A percentile compares a stretch with the other conserved stretches of the same genome.
Conservation (phyloP, 1,140 invertebrate species). For the Caenorhabditis briggsae region DNA sequence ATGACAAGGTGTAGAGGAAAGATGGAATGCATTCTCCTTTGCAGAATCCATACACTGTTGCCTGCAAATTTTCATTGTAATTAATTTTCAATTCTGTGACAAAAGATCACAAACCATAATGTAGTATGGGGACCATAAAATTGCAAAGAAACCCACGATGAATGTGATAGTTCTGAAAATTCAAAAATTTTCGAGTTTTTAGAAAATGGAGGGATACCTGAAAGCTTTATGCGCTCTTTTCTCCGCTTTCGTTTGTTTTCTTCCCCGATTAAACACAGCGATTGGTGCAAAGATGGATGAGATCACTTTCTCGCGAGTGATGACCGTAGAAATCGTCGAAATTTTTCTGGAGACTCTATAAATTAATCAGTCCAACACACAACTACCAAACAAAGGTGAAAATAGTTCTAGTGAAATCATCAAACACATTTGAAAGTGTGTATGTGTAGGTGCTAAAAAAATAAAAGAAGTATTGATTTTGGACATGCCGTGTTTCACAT, state of each 20-base stretch:
- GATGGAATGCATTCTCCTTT: conserved; percentile 76
- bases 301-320: conserved; percentile 69
- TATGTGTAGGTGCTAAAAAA: neutral
- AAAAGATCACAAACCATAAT: conserved; percentile 70
- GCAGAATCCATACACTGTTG: conserved; percentile 77
- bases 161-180: conserved; percentile 75
- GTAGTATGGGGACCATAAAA: conserved; percentile 78
- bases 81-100: neutral
- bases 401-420: conserved; percentile 35
- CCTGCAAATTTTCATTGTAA: conserved; percentile 65
- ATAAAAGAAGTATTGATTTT: conserved; percentile 17
- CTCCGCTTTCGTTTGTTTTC: conserved; percentile 77
- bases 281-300: conserved; percentile 75
- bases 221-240: conserved; percentile 76
- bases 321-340: conserved; percentile 64
- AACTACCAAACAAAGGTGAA: conserved; percentile 43
- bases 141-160: conserved; percentile 77
- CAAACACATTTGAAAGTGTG: conserved; percentile 13
- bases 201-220: neutral
- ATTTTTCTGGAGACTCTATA: conserved; percentile 70
- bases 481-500: neutral
- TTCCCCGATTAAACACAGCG: conserved; percentile 69
- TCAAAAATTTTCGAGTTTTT: neutral
- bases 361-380: conserved; percentile 10
- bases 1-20: conserved; percentile 81